Evolutionary conservation across 2,888 invertebrate genomes (phyloP), one percentile per base, ranked within the genome.

Genomic region (Schrankia costaestrigalis): DNA sequence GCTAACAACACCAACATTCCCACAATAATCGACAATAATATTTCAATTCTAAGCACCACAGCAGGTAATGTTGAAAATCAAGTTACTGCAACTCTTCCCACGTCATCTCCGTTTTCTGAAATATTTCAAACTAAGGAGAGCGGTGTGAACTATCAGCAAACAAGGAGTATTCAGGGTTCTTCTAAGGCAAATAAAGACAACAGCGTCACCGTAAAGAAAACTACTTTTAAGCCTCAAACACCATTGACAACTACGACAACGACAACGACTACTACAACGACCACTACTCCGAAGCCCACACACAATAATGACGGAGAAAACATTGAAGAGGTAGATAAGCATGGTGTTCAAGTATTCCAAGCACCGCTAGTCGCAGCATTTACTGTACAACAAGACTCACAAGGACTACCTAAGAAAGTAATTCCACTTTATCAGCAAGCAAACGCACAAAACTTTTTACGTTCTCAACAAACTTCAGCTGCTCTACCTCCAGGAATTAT

Each of bases 361-460:
- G 95, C 95, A 2, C 95, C 95, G 0, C 69, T 95, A 38, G 93
- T 95, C 0, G 94, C 95, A 1, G 95, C 95, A 0, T 95, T 95
- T 61, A 95, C 95, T 0, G 94, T 95, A 0, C 94, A 95, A 48
- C 93, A 95, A 73, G 95, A 95, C 63, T 93, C 92, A 47, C 89
- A 89, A 14, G 95, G 95, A 1, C 67, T 92, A n/a, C 94, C 95
- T 0, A 93, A 93, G 55, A 93, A 92, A 70, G 93, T 95, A 0
- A 92, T 94, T 30, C 94, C 95, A 0, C 89, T 94, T 56, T 91
- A 89, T 61, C 91, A 91, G 60, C 86, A 89, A 46, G 72, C 70
- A 3, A 78, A 66, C 39, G 57, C 41, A 17, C 63, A 67, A 30
- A 31, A 45, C 64, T 40, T 37, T 55, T 23, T 42, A 30, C 44